Percentiles rank a stretch among this genome's conserved stretches.
Conservation (phyloP, 2,113 vertebrate species). For the Pionites leucogaster region DNA sequence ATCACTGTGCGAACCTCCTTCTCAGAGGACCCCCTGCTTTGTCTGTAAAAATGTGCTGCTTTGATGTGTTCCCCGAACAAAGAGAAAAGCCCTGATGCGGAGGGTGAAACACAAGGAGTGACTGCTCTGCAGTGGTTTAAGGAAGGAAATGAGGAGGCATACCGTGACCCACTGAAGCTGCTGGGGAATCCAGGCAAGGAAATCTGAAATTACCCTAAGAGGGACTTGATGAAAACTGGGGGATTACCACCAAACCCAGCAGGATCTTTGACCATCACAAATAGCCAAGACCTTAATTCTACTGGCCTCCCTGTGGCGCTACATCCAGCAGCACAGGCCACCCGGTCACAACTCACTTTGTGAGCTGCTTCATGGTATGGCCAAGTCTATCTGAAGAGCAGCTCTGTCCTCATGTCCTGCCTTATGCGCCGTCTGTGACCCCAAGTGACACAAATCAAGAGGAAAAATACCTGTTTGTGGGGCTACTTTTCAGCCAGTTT, state of each 20-base stretch:
- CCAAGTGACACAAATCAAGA: neutral
- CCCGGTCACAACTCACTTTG: neutral
- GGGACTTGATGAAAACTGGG: neutral
- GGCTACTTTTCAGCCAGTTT: neutral
- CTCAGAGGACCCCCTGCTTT: neutral
- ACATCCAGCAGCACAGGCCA: neutral
- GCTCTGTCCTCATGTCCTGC: neutral
- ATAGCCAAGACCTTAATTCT: neutral
- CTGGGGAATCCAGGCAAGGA: neutral
- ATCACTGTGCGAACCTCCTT: neutral
- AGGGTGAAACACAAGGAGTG: neutral
- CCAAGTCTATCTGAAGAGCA: neutral
- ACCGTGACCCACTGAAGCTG: neutral
- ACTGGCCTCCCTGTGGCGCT: neutral
- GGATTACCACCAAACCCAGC: neutral
- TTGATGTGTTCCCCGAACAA: neutral
- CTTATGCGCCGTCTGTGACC: neutral
- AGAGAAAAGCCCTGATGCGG: neutral
- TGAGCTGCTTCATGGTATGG: neutral
- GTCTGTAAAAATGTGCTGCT: neutral
- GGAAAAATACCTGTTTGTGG: neutral
- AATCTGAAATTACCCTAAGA: neutral
- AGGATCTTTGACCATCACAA: neutral
- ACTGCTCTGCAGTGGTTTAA: neutral
- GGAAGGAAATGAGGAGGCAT: neutral